Conservation (phyloP, 1,140 invertebrate genomes). For the Stegodyphus mimosarum region DNA sequence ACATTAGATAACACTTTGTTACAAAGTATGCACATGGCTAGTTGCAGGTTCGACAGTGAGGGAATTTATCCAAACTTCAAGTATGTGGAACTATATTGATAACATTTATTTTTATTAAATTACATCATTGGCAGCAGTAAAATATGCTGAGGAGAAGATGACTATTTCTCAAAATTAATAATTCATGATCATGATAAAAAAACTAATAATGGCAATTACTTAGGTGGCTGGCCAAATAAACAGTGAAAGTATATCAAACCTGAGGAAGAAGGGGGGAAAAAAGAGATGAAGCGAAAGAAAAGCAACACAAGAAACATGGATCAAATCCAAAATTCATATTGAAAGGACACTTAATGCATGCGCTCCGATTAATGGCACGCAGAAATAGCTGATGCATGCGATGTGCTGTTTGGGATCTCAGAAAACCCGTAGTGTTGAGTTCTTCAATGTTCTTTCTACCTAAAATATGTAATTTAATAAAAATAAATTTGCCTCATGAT, state of each 20-base stretch:
- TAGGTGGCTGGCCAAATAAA: not conserved
- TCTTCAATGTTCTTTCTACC: too few species aligned
- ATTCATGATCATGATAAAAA: not conserved
- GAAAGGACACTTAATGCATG: not conserved
- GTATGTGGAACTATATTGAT: too few species aligned
- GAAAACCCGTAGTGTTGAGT: not conserved
- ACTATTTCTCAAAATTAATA: slow-evolving; percentile 15
- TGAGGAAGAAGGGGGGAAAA: too few species aligned
- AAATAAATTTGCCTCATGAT: too few species aligned
- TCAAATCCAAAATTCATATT: not conserved
- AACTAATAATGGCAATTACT: not conserved
- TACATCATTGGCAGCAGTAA: too few species aligned
- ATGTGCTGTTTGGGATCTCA: not conserved
- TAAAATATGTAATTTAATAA: too few species aligned
- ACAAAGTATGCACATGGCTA: not conserved
- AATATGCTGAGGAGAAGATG: not conserved
- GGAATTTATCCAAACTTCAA: not conserved
- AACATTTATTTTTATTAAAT: too few species aligned
- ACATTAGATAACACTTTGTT: not conserved
- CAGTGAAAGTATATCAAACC: too few species aligned
- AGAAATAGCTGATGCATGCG: too few species aligned
- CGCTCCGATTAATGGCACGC: too few species aligned
- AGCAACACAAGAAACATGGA: not conserved
- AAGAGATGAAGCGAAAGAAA: not conserved
- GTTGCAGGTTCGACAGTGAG: not conserved